phyloP scores from a whole-genome alignment of 2,797 vertebrate species.

The Pachyuromys duprasi region DNA sequence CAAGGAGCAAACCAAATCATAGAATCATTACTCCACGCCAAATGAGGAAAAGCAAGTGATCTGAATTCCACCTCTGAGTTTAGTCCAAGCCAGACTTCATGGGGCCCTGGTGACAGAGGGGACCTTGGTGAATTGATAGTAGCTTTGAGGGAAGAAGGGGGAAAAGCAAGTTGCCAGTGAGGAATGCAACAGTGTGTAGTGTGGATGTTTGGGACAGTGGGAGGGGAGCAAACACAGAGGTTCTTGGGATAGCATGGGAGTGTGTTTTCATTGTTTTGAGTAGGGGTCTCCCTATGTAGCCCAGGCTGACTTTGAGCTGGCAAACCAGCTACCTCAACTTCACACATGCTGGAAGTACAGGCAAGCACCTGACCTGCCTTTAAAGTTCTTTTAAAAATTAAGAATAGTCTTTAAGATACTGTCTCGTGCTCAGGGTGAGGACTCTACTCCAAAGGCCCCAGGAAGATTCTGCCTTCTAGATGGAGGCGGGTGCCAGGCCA shows the following conservation, averaged over 20 bases:
- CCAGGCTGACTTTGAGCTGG: background rate
- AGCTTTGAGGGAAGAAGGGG: background rate
- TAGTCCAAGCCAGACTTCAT: background rate
- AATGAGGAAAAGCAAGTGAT: too few relatives aligned
- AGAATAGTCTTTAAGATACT: constrained; percentile 59
- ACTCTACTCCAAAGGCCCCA: background rate
- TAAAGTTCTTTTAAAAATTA: constrained; percentile 24
- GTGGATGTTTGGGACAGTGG: background rate
- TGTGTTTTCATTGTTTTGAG: background rate
- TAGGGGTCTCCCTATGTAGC: background rate
- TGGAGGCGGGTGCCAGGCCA: background rate
- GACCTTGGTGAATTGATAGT: background rate
- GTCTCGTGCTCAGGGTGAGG: background rate
- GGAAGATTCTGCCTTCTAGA: constrained; percentile 51
- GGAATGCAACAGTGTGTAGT: too few relatives aligned
- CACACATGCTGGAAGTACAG: background rate
- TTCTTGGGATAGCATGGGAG: background rate
- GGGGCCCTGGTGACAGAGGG: background rate
- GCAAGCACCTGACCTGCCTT: too few relatives aligned
- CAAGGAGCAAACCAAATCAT: background rate
- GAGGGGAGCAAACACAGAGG: background rate
- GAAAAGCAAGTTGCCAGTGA: background rate
- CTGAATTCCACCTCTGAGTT: background rate
- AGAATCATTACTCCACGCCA: background rate
- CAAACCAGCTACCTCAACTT: background rate